These are phyloP conservation scores for Andricus quercusramuli DNA, from an alignment of 2,888 invertebrate genomes.

Conservation along the genomic window DNA sequence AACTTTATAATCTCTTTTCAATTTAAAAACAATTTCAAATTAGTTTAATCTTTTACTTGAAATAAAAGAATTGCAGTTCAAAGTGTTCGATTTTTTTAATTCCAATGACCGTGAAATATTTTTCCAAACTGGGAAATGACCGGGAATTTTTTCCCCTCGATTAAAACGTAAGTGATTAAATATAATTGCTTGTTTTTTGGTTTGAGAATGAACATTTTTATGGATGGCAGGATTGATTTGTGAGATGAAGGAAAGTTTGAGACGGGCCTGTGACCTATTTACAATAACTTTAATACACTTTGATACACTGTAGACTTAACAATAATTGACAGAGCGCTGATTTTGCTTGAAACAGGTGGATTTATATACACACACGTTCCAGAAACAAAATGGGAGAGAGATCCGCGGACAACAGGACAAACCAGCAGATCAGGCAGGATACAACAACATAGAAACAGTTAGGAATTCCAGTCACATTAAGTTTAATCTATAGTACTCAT, in stretches of 20 bases:
- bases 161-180: no score
- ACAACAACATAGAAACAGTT: constrained; percentile 62
- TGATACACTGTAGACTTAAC: not conserved
- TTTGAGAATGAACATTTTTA: not conserved
- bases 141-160: no score
- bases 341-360: constrained; percentile 5
- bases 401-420: constrained; percentile 1
- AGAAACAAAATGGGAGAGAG: not conserved
- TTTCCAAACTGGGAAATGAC: no score
- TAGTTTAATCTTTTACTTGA: no score
- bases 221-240: not conserved
- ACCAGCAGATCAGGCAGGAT: constrained; percentile 56
- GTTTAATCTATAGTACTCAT: constrained; percentile 47
- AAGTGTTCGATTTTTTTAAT: no score
- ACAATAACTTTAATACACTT: not conserved
- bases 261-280: not conserved
- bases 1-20: no score
- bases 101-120: no score
- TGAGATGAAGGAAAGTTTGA: not conserved
- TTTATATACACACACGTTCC: not conserved
- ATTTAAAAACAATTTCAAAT: no score
- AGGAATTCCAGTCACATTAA: constrained; percentile 63
- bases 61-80: no score
- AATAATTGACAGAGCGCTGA: not conserved
- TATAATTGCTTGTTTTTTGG: not conserved